Base-by-base conservation (phyloP, 1,140 invertebrate genomes). In the Drosophila bipectinata region DNA sequence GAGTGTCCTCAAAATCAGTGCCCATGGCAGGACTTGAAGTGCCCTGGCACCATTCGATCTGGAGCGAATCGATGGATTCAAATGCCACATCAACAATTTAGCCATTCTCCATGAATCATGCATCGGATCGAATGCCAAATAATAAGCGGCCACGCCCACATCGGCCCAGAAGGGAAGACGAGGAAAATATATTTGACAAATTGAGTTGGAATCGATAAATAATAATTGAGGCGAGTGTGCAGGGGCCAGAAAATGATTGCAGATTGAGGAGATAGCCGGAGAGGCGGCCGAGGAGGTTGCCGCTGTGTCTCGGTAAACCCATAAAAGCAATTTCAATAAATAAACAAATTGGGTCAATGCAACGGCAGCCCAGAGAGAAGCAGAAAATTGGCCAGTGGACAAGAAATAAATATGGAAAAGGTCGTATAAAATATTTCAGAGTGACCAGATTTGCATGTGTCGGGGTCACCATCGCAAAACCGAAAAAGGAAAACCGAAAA, bases 311-410 rank as follows among this genome's bases (percentile, higher is more conserved):
- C 60, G 28, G 63, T 10, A 15, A 18, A 21, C 49, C 63, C 47
- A 72, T 66, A 82, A 87, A 87, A 88, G 75, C 79, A 82, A 88
- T 88, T 87, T 76, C 72, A 87, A 87, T 87, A 85, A 85, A 85
- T 85, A 85, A 85, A 74, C 67, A 88, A 87, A 82, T 77, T 87
- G 68, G 83, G 83, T 88, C 83, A 87, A 66, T 73, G 71, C 74
- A 85, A 62, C 21, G 52, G 18, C 72, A 28, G 24, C 14, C 24
- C 51, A 10, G 51, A 39, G 66, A 48, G 63, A 28, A 28, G 26
- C 26, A 56, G 12, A 69, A 37, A 48, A 68, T 69, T 32, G 41
- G 34, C 41, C 44, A 10, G 18, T 18, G 15, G 44, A 39, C 63
- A 15, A 28, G 21, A 52, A 18, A 30, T 12, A 12, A 12, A 37